Conservation (phyloP, 2,113 vertebrate genomes). For the Cyphomyrus discorhynchus region DNA sequence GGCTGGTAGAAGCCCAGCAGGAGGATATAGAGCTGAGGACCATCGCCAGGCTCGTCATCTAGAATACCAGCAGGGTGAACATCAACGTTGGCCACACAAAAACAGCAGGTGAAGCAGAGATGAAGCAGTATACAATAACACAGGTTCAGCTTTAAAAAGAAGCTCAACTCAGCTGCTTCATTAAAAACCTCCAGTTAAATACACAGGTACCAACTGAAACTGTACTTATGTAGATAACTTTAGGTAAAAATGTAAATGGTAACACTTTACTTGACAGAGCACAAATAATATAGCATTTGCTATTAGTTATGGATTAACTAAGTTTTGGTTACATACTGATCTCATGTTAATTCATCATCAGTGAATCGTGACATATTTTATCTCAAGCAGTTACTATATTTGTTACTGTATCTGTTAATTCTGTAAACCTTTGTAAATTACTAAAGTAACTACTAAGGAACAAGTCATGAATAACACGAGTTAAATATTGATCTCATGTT, state of each 20-base stretch:
- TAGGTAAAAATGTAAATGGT: neutral
- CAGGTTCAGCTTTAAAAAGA: neutral
- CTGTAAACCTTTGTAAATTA: too few relatives aligned
- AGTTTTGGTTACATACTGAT: too few relatives aligned
- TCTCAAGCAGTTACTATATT: too few relatives aligned
- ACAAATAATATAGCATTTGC: too few relatives aligned
- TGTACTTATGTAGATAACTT: neutral
- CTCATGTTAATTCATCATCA: too few relatives aligned
- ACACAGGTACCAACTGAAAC: neutral
- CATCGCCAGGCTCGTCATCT: conserved; percentile 92
- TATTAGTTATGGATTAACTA: too few relatives aligned
- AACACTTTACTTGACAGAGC: too few relatives aligned
- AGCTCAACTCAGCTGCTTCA: neutral
- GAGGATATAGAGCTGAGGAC: conserved; percentile 81
- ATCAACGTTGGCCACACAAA: neutral
- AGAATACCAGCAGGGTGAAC: conserved; percentile 8
- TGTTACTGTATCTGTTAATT: too few relatives aligned
- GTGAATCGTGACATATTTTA: too few relatives aligned
- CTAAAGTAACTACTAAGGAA: too few relatives aligned
- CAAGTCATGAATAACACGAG: too few relatives aligned
- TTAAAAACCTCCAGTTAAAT: neutral
- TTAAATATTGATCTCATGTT: too few relatives aligned
- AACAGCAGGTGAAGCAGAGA: neutral
- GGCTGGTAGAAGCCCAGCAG: conserved; percentile 73
- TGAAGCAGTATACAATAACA: neutral